These are phyloP conservation scores for Stichodactyla helianthus DNA, from an alignment of 64 coral and sea anemone species.

Conservation along the genomic window DNA sequence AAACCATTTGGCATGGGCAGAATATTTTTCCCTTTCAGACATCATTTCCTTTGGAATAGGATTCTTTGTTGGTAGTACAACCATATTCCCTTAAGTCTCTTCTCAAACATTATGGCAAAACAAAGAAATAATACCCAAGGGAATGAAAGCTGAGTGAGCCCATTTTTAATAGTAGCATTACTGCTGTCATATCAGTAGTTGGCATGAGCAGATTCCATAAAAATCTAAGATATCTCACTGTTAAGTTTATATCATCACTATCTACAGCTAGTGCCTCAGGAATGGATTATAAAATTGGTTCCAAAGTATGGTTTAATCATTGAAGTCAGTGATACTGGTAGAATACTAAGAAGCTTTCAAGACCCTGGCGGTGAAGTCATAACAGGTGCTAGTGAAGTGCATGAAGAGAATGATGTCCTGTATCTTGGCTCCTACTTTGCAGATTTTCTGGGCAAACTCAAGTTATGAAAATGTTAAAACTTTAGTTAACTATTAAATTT, in stretches of 20 bases:
- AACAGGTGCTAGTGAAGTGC: conserved; percentile 68
- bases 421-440: conserved; percentile 60
- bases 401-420: conserved; percentile 63
- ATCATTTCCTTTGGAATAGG: too few species aligned
- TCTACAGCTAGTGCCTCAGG: conserved; percentile 39
- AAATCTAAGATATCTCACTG: background rate
- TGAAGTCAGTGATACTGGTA: conserved; percentile 68
- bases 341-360: conserved; percentile 57
- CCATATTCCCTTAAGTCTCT: too few species aligned
- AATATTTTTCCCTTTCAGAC: too few species aligned
- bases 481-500: background rate
- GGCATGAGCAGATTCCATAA: too few species aligned
- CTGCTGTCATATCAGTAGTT: too few species aligned
- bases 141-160: too few species aligned
- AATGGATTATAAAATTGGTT: conserved; percentile 22
- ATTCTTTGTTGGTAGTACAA: too few species aligned
- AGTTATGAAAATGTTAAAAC: conserved; percentile 31
- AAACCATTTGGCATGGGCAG: too few species aligned
- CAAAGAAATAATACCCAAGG: too few species aligned
- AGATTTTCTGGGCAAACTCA: conserved; percentile 49
- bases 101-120: too few species aligned
- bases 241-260: background rate
- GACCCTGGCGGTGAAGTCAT: conserved; percentile 48
- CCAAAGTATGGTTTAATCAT: conserved; percentile 57
- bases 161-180: too few species aligned